phyloP scores from a whole-genome alignment of 2,888 invertebrate genomes.

The Dynastes tityus region DNA sequence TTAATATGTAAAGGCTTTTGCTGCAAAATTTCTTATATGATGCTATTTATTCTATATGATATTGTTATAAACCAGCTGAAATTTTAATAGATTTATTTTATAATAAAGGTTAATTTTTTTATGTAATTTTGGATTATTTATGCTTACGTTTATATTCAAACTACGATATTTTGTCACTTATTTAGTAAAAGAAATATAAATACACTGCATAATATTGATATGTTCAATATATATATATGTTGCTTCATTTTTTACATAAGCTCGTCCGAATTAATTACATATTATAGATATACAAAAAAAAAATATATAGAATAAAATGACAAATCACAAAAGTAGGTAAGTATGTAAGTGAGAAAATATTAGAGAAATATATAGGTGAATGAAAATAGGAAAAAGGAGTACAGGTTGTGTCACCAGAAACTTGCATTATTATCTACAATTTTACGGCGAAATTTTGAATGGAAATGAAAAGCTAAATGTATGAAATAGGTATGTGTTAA shows the following conservation, averaged over 20 bases:
- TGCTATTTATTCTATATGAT: too few relatives aligned
- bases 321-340: background rate
- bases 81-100: too few relatives aligned
- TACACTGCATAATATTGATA: background rate
- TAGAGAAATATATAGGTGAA: background rate
- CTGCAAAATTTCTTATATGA: too few relatives aligned
- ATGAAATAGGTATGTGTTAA: background rate
- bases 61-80: too few relatives aligned
- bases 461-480: too few relatives aligned
- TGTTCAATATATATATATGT: too few relatives aligned
- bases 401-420: background rate
- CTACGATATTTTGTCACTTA: too few relatives aligned
- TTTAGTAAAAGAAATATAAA: too few relatives aligned
- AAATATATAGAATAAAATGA: background rate
- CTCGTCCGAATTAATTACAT: conserved; percentile 14
- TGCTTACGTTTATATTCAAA: too few relatives aligned
- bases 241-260: background rate
- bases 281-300: background rate
- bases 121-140: too few relatives aligned
- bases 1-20: too few relatives aligned
- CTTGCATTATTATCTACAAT: background rate
- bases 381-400: background rate
- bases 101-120: too few relatives aligned
- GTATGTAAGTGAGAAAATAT: background rate
- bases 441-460: background rate